Evolutionary conservation across 1,140 invertebrate genomes (phyloP).

Genomic region (Cheumatopsyche charites): DNA sequence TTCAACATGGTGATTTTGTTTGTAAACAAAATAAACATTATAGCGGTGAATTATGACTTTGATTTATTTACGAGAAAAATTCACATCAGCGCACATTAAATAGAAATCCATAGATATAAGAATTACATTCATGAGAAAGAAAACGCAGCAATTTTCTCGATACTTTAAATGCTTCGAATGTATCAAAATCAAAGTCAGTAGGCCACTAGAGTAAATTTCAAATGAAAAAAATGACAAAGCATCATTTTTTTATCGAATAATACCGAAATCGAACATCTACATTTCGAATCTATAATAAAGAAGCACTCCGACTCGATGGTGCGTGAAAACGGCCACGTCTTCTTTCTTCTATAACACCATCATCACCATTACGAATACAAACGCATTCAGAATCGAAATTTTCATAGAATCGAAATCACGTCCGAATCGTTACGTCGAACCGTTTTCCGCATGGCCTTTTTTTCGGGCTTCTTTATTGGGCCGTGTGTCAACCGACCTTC

Average conservation of each 20-base stretch:
- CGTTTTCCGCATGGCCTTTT: neutral
- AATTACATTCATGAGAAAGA: no score
- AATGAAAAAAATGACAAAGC: no score
- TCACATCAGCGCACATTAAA: no score
- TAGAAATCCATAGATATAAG: no score
- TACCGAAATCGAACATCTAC: neutral
- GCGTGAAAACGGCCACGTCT: constrained; percentile 23
- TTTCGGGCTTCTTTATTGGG: neutral
- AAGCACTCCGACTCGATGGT: neutral
- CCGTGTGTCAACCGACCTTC: no score
- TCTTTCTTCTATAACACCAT: neutral
- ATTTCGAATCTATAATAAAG: constrained; percentile 4
- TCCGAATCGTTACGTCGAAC: neutral
- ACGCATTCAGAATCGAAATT: neutral
- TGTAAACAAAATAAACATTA: no score
- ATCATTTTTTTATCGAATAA: neutral
- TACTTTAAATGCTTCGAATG: no score
- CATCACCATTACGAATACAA: neutral
- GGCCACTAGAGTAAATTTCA: no score
- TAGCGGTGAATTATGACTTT: no score
- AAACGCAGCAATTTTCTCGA: neutral
- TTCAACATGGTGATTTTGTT: no score
- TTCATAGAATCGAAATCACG: neutral
- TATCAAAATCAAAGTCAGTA: no score
- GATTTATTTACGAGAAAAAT: no score